Base-by-base conservation (phyloP, 2,888 invertebrate genomes). In the Ashinkailepas kermadecensis region DNA sequence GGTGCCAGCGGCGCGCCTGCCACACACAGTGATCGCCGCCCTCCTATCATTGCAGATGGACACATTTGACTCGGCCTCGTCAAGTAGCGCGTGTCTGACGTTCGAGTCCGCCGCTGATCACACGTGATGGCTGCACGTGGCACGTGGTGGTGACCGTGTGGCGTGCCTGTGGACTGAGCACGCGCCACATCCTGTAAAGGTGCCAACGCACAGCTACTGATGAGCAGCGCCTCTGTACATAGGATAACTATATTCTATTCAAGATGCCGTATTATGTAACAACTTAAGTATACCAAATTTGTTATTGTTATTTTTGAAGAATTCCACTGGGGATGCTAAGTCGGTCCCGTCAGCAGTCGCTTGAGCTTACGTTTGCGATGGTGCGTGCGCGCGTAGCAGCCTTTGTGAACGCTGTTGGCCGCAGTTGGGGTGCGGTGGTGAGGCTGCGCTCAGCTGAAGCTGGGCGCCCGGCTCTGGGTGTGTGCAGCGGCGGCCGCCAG, bases 301-400 rank as follows among this genome's bases (percentile, higher is more conserved):
- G 74, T 74, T 74, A 74, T 74, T 74, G 74, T 74, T 74, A 74
- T 74, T 74, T 74, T 74, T 74, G 74, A 74, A 74, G 74, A 74
- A 74, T 74, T 74, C 74, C 74, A 74, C 74, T 8, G 74, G 54
- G 54, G 74, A 6, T 39, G 56, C 39, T 54, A 59, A 9, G 74
- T 54, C 74, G 74, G 12, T 54, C 74, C 54, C 23, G 54, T 6
- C 74, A 56, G 13, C 74, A 54, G 74, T 74, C 56, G 74, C 74
- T 74, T 74, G 74, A 74, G 74, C 74, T 74, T 74, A 74, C 74
- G 56, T 54, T 54, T 6, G 74, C 23, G 74, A 15, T 21, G 21
- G 23, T 23, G 23, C 65, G 23, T 18, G 65, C n/a, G 23, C 21
- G 54, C 74, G 74, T 39, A 10, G 56, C 18, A 21, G 21, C 54